Evolutionary conservation across 2,113 vertebrate species (phyloP).

Genomic region (Erinaceus europaeus): DNA sequence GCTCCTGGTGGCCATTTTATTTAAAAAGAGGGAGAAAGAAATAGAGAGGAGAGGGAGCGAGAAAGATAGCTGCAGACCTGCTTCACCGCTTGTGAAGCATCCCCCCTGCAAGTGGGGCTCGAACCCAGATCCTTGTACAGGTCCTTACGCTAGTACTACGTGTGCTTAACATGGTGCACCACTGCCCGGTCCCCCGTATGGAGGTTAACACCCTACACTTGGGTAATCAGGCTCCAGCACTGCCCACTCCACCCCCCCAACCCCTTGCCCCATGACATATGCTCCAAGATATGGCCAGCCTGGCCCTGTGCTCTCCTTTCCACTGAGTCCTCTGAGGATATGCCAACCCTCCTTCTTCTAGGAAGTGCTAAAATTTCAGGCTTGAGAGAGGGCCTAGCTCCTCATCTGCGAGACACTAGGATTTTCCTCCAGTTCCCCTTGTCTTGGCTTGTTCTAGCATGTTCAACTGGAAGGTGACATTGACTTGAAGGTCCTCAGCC

Average conservation of each 20-base stretch:
- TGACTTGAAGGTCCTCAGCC: not conserved
- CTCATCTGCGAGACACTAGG: rapidly evolving
- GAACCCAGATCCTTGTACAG: too few species aligned
- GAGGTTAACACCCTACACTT: too few species aligned
- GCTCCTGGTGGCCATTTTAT: too few species aligned
- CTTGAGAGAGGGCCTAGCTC: not conserved
- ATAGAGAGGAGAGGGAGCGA: too few species aligned
- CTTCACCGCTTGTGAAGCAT: too few species aligned
- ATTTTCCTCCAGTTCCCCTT: not conserved
- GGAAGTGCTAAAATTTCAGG: not conserved
- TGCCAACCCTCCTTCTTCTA: not conserved
- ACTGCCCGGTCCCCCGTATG: too few species aligned
- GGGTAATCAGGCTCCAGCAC: not conserved
- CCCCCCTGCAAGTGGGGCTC: too few species aligned
- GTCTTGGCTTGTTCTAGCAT: not conserved
- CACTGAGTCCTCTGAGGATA: not conserved
- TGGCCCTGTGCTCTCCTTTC: not conserved
- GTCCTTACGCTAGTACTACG: too few species aligned
- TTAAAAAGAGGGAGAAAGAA: too few species aligned
- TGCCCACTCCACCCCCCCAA: too few species aligned
- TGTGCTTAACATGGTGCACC: too few species aligned
- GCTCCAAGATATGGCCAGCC: not conserved
- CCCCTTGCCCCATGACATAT: rapidly evolving
- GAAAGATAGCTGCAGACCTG: too few species aligned
- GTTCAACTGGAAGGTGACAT: not conserved